Base-by-base conservation (phyloP, 53 echinoderm and acorn worm genomes). In the Holothuria scabra region DNA sequence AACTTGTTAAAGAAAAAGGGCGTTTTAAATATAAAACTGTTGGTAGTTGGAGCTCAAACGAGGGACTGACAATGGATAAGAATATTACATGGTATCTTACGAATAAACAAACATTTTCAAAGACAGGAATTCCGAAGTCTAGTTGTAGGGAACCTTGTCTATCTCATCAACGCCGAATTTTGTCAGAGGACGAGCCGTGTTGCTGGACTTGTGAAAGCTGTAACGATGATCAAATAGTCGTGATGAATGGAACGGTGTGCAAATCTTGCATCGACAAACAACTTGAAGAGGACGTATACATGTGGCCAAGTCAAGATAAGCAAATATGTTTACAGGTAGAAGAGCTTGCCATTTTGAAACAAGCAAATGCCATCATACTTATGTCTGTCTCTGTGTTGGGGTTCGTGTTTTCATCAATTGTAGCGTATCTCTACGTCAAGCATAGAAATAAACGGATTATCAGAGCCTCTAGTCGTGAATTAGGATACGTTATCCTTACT, bases 381-480 rank as follows among this genome's bases (percentile, higher is more conserved):
- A 59, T 76, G 0, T 30, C 55, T 6, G 52, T 88, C 26, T 85
- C 90, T 0, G 24, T 60, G 11, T 8, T 92, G 2, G 92, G 92
- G 26, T 44, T 97, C 3, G 19, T 86, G 14, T 33, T 81, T 20
- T 89, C 97, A 11, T 28, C 88, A 32, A 33, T 83, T 34, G 81
- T 79, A 12, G 60, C 89, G 67, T 68, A 19, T 24, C 41, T 92
- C 30, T 97, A 97, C 78, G 74, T 89, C 71, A 46, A 67, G n/a
- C 88, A 97, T 56, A 83, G 86, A 59, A 86, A 97, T 24, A 90
- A 92, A 38, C 84, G 87, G 21, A 86, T 97, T 23, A 90, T 97
- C 16, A 97, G 90, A 65, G 97, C 93, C 0, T 97, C 97, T 24
- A 94, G 97, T 76, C 83, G 93, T 18, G 97, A 94, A 35, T 90